Conservation (phyloP, 2,113 vertebrate species). For the Solenodon paradoxus region DNA sequence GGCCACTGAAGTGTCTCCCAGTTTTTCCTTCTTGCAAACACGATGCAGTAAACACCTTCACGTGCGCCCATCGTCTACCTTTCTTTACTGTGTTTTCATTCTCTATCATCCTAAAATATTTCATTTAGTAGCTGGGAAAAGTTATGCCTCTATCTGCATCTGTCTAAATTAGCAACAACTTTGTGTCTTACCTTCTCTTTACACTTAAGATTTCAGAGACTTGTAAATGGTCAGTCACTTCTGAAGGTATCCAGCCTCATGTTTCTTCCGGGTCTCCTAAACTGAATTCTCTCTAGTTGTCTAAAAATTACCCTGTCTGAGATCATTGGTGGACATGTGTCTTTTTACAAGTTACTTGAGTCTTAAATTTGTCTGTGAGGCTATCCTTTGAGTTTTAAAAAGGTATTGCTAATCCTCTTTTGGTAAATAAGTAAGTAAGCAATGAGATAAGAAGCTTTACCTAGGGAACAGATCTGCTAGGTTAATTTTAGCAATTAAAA, state of each 20-base stretch:
- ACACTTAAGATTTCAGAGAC: neutral
- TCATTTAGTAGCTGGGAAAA: neutral
- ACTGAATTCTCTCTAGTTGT: neutral
- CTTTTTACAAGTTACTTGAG: neutral
- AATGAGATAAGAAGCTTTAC: neutral
- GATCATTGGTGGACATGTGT: neutral
- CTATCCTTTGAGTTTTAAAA: neutral
- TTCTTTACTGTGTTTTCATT: neutral
- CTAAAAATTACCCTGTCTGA: neutral
- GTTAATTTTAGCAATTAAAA: neutral
- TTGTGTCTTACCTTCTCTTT: neutral
- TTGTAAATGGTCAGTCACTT: neutral
- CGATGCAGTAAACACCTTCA: neutral
- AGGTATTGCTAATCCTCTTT: neutral
- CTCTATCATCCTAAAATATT: neutral
- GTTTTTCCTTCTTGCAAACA: neutral
- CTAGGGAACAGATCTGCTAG: neutral
- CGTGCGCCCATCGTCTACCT: rapidly evolving
- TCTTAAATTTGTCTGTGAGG: neutral
- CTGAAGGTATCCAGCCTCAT: neutral
- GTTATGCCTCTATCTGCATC: neutral
- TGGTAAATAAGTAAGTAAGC: neutral
- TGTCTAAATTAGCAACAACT: neutral
- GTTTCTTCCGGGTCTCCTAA: neutral
- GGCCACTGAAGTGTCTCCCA: neutral